These are phyloP conservation scores for Tinea trinotella DNA, from an alignment of 2,888 invertebrate genomes.

Conservation along the genomic window DNA sequence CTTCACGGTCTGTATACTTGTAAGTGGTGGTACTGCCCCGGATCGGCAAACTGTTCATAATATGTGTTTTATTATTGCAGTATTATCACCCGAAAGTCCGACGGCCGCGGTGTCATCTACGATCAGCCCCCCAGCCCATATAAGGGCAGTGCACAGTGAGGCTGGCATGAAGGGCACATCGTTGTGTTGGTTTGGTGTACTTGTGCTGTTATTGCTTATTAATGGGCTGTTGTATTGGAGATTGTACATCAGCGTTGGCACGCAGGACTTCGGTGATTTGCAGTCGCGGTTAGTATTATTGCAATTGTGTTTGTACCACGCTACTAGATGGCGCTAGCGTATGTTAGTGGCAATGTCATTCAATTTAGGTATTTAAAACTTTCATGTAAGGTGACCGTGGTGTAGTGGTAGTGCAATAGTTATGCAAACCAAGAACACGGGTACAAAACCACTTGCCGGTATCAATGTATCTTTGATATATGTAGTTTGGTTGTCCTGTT, in stretches of 20 bases:
- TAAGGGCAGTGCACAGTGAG: not conserved
- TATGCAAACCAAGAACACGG: no score
- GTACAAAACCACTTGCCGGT: no score
- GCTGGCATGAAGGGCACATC: not conserved
- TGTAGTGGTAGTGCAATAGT: no score
- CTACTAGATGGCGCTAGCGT: no score
- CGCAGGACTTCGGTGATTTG: constrained; percentile 29
- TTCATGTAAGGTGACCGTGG: no score
- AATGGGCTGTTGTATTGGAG: constrained; percentile 87
- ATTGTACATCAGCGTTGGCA: constrained; percentile 80
- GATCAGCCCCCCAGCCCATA: not conserved
- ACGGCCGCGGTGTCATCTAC: not conserved
- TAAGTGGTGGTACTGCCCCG: no score
- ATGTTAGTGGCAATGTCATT: no score
- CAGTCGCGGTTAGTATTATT: constrained; percentile 36
- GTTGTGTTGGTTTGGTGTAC: constrained; percentile 70
- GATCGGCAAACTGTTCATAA: no score
- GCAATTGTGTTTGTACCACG: not conserved
- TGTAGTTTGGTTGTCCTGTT: no score
- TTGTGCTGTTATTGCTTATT: constrained; percentile 70
- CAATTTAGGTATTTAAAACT: no score
- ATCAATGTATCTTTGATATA: no score
- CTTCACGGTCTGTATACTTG: no score
- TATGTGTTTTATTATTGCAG: not conserved
- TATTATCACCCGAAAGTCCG: not conserved